Percentiles rank a stretch among this genome's conserved stretches.
These are phyloP conservation scores for Chionoecetes opilio DNA, from an alignment of 1,140 invertebrate species.

Conservation along the genomic window DNA sequence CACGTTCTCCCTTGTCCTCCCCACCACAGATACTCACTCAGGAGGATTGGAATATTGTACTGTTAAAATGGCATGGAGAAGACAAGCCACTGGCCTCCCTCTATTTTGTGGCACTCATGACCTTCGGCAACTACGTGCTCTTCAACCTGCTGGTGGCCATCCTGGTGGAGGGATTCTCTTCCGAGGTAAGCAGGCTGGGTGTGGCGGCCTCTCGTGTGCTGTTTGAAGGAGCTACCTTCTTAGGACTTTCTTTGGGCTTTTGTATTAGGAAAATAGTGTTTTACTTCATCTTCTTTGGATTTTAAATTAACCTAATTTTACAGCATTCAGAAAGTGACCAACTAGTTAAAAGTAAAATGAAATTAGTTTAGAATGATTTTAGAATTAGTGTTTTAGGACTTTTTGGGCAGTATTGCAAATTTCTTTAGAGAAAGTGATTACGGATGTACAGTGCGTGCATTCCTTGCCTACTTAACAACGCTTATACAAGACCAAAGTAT, in stretches of 20 bases:
- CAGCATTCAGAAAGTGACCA: too few species aligned
- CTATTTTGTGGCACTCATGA: conserved; percentile 99
- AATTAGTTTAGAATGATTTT: too few species aligned
- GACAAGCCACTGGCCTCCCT: conserved; percentile 99
- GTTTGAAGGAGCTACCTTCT: not conserved
- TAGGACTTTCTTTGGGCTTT: not conserved
- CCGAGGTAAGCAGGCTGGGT: conserved; percentile 89
- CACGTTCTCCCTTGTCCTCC: not conserved
- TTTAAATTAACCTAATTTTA: not conserved
- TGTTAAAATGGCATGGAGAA: conserved; percentile 99
- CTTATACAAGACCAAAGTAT: not conserved
- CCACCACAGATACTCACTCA: conserved; percentile 95
- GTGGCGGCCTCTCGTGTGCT: not conserved
- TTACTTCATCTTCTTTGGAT: not conserved
- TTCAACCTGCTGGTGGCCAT: conserved; percentile 99
- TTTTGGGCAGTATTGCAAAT: not conserved
- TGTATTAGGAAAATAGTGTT: not conserved
- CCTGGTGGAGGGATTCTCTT: conserved; percentile 99
- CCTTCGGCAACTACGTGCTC: conserved; percentile 99
- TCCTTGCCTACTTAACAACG: not conserved
- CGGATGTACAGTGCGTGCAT: not conserved
- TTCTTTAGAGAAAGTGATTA: not conserved
- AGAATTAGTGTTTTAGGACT: too few species aligned
- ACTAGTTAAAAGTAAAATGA: too few species aligned
- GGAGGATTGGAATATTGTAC: conserved; percentile 99